A percentile compares a stretch with the other conserved stretches of the same genome.
Conservation (phyloP, 2,113 vertebrate genomes). For the Terrapene triunguis region DNA sequence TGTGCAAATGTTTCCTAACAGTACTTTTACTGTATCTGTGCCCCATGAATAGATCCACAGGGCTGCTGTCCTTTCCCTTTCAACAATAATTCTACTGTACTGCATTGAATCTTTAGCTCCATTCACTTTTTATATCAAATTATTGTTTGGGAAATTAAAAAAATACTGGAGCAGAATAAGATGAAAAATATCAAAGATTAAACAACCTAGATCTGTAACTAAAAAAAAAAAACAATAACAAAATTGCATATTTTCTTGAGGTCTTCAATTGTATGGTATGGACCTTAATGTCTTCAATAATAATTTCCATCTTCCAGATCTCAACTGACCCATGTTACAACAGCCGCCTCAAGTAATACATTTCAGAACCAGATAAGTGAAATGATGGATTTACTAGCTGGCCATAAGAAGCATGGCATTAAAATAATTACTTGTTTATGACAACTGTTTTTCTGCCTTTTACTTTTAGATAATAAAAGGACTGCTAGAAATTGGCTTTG, state of each 20-base stretch:
- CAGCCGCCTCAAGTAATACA: neutral
- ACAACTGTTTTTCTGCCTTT: neutral
- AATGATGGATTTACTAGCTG: conserved; percentile 51
- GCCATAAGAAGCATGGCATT: conserved; percentile 46
- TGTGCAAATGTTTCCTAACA: conserved; percentile 54
- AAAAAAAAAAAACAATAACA: too few species aligned
- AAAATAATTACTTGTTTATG: conserved; percentile 61
- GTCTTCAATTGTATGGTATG: neutral
- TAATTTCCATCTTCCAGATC: conserved; percentile 8
- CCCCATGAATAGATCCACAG: conserved; percentile 51
- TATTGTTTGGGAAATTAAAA: conserved; percentile 67
- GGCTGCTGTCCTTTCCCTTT: neutral
- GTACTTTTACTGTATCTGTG: conserved; percentile 60
- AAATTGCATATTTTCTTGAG: neutral
- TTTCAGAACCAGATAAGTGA: conserved; percentile 16
- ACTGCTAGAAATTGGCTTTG: neutral
- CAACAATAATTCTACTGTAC: conserved; percentile 73
- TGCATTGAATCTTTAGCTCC: conserved; percentile 4
- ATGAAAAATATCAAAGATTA: conserved; percentile 62
- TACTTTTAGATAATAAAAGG: conserved; percentile 65
- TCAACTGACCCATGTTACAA: neutral
- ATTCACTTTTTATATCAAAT: conserved; percentile 64
- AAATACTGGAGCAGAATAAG: conserved; percentile 64
- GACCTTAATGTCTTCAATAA: neutral
- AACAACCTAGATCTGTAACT: conserved; percentile 7